phyloP scores from a whole-genome alignment of 2,797 vertebrate genomes.

The Streptopelia turtur region DNA sequence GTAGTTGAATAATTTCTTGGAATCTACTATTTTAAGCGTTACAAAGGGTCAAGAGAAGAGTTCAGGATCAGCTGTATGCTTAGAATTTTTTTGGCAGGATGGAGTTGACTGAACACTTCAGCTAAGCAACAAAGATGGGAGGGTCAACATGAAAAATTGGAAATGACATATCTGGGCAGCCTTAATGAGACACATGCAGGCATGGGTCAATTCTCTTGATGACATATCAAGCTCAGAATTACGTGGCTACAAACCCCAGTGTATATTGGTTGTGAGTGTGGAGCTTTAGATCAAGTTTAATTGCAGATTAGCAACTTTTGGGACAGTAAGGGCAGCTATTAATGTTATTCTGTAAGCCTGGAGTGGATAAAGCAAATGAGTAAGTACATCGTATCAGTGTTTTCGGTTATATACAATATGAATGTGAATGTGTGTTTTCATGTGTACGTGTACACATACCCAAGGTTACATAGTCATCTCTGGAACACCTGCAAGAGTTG shows the following conservation, averaged over 20 bases:
- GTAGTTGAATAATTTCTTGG: neutral
- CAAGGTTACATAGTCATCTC: neutral
- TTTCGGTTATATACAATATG: neutral
- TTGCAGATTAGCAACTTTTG: neutral
- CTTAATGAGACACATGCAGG: conserved; percentile 42
- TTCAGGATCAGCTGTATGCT: conserved; percentile 27
- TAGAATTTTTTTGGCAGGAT: conserved; percentile 61
- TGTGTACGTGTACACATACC: neutral
- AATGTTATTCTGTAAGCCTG: neutral
- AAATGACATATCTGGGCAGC: conserved; percentile 57
- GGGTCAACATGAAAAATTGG: conserved; percentile 47
- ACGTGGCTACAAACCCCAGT: neutral
- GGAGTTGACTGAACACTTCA: conserved; percentile 34
- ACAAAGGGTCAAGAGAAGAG: conserved; percentile 15
- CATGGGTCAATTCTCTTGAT: conserved; percentile 39
- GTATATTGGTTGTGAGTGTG: neutral
- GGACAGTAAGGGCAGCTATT: neutral
- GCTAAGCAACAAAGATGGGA: conserved; percentile 30
- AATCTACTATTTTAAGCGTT: neutral
- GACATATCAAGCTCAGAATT: neutral
- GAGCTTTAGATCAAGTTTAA: neutral
- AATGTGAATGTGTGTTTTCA: neutral
- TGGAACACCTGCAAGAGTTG: neutral
- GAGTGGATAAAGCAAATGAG: neutral
- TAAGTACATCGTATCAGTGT: neutral